These are phyloP conservation scores for Xylota segnis DNA, from an alignment of 2,888 invertebrate genomes.

Conservation along the genomic window DNA sequence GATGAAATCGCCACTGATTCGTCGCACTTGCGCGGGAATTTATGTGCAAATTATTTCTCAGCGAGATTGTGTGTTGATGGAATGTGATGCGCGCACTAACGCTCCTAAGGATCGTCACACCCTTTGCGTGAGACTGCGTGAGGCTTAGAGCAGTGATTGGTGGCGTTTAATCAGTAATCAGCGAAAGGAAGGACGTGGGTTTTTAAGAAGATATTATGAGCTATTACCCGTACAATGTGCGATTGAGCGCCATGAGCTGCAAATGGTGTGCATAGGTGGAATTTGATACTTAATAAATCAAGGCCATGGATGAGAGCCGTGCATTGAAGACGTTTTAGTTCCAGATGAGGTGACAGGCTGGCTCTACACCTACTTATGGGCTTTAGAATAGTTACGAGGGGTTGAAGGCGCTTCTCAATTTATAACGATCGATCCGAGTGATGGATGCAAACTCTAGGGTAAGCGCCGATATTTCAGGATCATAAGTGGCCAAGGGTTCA, in stretches of 20 bases:
- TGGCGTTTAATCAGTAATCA: constrained; percentile 36
- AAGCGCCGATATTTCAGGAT: too few species aligned
- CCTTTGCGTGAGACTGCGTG: constrained; percentile 18
- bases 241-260: not conserved
- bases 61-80: constrained; percentile 68
- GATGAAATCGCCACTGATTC: constrained; percentile 70
- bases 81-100: constrained; percentile 37
- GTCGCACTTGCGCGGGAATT: constrained; percentile 60
- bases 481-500: too few species aligned
- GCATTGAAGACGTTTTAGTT: not conserved
- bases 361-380: too few species aligned
- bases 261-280: not conserved
- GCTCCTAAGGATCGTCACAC: constrained; percentile 50
- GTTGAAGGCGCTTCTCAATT: too few species aligned
- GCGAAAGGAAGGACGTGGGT: not conserved
- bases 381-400: too few species aligned
- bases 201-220: not conserved
- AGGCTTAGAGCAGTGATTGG: constrained; percentile 35
- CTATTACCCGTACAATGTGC: not conserved
- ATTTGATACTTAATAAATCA: not conserved
- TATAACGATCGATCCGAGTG: too few species aligned
- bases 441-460: too few species aligned
- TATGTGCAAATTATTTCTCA: constrained; percentile 62
- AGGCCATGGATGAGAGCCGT: not conserved
- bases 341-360: too few species aligned